Evolutionary conservation across 2,797 vertebrate genomes (phyloP), one percentile per base, ranked within the genome.

Genomic region (Chromobotia macracanthus): DNA sequence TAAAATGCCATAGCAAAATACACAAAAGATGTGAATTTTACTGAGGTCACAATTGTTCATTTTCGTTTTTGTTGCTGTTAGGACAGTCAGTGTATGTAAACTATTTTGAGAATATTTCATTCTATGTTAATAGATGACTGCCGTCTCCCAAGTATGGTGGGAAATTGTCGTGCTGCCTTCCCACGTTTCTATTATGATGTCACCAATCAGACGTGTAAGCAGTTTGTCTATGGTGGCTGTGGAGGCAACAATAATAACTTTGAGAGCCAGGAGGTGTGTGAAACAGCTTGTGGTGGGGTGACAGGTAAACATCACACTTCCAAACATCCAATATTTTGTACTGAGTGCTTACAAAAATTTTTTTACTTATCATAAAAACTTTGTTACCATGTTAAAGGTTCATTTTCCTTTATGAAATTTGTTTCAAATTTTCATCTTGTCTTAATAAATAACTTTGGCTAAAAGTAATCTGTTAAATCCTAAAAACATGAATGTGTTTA

Each of bases 201-300:
- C 13, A 28, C 71, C 7, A 85, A 64, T 11, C 72, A 87, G 55
- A 89, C n/a, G 73, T 95, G 94, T 68, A 51, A 19, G 41, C 0
- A 0, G 0, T 95, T 95, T 72, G 28, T 82, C 64, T 95, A 91
- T 0, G 94, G 94, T 0, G 93, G 94, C 58, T 95, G 94, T 19
- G 71, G 25, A 0, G 87, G 79, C 56, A 95, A 95, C 53, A n/a
- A 0, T 0, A 95, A 95, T 90, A 93, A 92, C 84, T 95, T 94
- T 19, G 50, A 85, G 0, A 60, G 85, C 5, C 18, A 51, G 82
- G 81, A 79, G 0, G 80, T 86, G 10, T 95, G 94, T 65, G 23
- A 84, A 44, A 19, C 53, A 0, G 3, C 51, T 9, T 88, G 94
- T 84, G 53, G 3, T 1, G 85, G 88, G 19, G 89, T 93, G 13